Base-by-base conservation (phyloP, 2,113 vertebrate genomes). In the Halichoeres trimaculatus region DNA sequence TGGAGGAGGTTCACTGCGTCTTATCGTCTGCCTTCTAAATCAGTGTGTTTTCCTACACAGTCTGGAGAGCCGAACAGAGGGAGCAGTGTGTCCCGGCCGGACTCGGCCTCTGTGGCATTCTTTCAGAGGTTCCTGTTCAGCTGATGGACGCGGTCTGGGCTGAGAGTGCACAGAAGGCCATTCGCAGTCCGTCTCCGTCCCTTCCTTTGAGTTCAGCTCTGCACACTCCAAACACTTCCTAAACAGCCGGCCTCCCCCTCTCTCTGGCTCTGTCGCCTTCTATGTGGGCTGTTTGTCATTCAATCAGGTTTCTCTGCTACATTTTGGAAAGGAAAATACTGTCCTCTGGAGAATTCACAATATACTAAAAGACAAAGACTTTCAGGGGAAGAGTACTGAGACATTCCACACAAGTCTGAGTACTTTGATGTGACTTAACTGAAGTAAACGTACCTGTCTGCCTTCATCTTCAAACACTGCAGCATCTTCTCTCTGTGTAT, bases 61-160 rank as follows among this genome's bases (percentile, higher is more conserved):
- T 59, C 82, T 76, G 2, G 1, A 81, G 81, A 76, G 82, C 67
- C n/a, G n/a, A 83, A 90, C 89, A 92, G 85, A 90, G 84, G 30
- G n/a, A 56, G 60, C 82, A 87, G 85, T 89, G 85, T 89, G 91
- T 90, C 62, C 81, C 4, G 2, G 63, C 71, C 53, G 2, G 0
- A 48, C 79, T 65, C 69, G 10, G 87, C 62, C 52, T 75, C 70
- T 63, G 78, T 85, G 83, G 81, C 62, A 2, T 79, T 82, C 78
- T 70, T 47, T 90, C 80, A 88, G 81, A 76, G 84, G 67, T 75
- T 64, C 70, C 69, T 65, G 88, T 77, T 85, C 19, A 70, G 57
- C 80, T 58, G 81, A 81, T 60, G 80, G 83, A 83, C 80, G 12
- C 52, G 47, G 78, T 87, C 88, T 87, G 88, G 78, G 36, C 74